Evolutionary conservation across 1,140 invertebrate genomes (phyloP).

Genomic region (Hylyphantes graminicola): DNA sequence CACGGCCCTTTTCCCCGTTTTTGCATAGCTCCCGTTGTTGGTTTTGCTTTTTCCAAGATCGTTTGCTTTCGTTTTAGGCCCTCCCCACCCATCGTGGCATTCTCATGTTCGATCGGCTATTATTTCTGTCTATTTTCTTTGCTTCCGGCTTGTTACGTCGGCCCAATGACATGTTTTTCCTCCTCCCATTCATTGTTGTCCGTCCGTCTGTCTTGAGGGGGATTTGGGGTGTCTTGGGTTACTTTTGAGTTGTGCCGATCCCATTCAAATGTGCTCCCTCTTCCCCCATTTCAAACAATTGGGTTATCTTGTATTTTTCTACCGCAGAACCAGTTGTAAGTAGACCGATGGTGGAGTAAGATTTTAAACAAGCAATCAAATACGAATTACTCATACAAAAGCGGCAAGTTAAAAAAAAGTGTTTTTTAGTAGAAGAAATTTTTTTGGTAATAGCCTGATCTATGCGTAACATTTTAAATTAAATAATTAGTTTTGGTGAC

Average conservation of each 20-base stretch:
- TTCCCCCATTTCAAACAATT: no score
- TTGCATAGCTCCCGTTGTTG: conserved; percentile 55
- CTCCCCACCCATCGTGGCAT: conserved; percentile 10
- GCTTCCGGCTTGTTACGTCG: conserved; percentile 41
- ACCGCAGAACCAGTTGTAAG: no score
- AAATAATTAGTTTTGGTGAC: no score
- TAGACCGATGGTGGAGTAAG: no score
- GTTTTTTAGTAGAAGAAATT: no score
- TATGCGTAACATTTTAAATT: no score
- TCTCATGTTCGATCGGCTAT: conserved; percentile 32
- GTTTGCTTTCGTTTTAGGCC: conserved; percentile 46
- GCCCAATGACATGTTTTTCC: conserved; percentile 54
- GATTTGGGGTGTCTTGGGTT: conserved; percentile 16
- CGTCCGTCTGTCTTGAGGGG: neutral
- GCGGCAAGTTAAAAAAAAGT: no score
- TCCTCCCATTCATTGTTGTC: neutral
- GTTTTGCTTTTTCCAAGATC: conserved; percentile 50
- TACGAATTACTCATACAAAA: no score
- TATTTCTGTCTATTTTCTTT: conserved; percentile 55
- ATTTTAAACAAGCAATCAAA: no score
- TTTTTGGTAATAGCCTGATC: no score
- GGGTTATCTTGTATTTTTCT: no score
- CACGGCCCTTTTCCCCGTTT: conserved; percentile 38
- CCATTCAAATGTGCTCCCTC: no score
- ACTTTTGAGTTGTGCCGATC: conserved; percentile 7